These are phyloP conservation scores for Phasianus colchicus DNA, from an alignment of 2,113 vertebrate genomes.

Conservation along the genomic window DNA sequence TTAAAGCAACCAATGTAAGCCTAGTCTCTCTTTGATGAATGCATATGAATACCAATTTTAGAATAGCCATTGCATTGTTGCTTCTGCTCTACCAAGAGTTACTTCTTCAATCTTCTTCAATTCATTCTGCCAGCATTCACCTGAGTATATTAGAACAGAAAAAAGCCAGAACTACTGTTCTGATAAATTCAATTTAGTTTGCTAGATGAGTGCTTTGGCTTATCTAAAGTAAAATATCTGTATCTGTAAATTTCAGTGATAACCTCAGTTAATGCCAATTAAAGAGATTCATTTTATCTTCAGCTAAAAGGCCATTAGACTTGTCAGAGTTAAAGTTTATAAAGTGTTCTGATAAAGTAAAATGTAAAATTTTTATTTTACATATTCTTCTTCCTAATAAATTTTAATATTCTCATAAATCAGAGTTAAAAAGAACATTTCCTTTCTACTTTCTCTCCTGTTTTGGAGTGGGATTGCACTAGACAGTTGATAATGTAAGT, in stretches of 20 bases:
- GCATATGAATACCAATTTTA: neutral
- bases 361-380: neutral
- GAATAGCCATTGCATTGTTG: neutral
- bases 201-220: neutral
- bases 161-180: neutral
- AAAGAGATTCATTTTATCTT: neutral
- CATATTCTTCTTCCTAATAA: neutral
- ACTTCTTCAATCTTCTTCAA: neutral
- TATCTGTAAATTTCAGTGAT: neutral
- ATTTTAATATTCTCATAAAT: conserved; percentile 13
- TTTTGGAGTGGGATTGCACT: neutral
- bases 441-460: conserved; percentile 20
- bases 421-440: conserved; percentile 10
- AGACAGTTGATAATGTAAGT: neutral
- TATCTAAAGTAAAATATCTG: neutral
- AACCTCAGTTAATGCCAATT: neutral
- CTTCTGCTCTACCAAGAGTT: neutral
- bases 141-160: neutral
- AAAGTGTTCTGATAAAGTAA: neutral
- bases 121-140: neutral
- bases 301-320: neutral
- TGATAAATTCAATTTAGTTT: neutral
- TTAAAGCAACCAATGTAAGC: neutral
- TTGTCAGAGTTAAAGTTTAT: neutral
- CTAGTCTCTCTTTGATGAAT: neutral